Base-by-base conservation (phyloP, 2,888 invertebrate genomes). In the Temnothorax rugatulus region DNA sequence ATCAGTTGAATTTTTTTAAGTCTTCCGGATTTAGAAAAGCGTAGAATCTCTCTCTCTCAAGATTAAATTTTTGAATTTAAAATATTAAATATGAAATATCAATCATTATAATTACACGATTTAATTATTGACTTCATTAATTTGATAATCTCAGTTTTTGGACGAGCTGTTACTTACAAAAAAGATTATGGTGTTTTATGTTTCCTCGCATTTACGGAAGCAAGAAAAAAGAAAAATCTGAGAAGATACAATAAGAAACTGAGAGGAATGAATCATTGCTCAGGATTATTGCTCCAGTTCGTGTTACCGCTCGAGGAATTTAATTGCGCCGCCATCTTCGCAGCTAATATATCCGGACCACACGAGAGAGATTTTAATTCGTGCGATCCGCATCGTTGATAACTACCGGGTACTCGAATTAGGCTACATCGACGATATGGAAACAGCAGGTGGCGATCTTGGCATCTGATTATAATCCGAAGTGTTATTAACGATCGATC, bases 361-460 rank as follows among this genome's bases (percentile, higher is more conserved):
- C 85, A 86, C 82, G 77, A 63, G 83, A 87, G 87, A 87, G 79
- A 86, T 84, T 87, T 90, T 84, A 88, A 87, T 88, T 81, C 87
- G 82, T 71, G 69, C 87, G 90, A 90, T 90, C 86, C 61, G 69
- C 73, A 54, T 59, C 34, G 25, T 61, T 59, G 90, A 90, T 90
- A 90, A 81, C 86, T 86, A 84, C 81, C 83, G 84, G 87, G 75
- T 63, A 87, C 83, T 79, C 81, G 85, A 88, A 87, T 88, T 90
- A 89, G 85, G 69, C 86, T 86, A 83, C 41, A 50, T 66, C 85
- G 68, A 84, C 74, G 90, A 90, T 86, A 89, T 75, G 68, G 66
- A 73, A 81, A 86, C 90, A 90, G 89, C 90, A 90, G 90, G 87
- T 90, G 90, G 87, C 69, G 84, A 86, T 90, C 88, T 83, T 79